These are phyloP conservation scores for Mastigias papua DNA, from an alignment of 30 jellyfish, hydroid and myxozoan genomes.

Conservation along the genomic window DNA sequence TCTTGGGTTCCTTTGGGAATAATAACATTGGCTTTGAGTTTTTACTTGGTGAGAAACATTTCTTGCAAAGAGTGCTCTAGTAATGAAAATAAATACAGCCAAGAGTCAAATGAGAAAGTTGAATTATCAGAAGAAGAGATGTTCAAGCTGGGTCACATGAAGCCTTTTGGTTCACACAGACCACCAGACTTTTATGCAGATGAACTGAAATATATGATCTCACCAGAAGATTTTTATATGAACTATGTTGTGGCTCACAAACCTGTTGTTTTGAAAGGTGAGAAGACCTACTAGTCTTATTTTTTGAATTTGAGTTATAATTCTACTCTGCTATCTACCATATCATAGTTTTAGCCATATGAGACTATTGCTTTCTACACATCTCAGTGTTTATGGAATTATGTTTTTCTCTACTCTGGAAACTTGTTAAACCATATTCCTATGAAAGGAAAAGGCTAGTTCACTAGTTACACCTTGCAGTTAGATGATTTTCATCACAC, in stretches of 20 bases:
- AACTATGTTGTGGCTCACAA: slow-evolving; percentile 83
- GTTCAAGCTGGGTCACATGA: slow-evolving; percentile 82
- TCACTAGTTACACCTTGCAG: too few relatives aligned
- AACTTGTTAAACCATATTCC: too few relatives aligned
- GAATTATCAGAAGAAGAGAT: slow-evolving; percentile 62
- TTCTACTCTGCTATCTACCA: too few relatives aligned
- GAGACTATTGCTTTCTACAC: too few relatives aligned
- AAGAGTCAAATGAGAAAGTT: slow-evolving; percentile 29
- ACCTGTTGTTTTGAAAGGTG: slow-evolving; percentile 87
- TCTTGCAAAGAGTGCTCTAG: slow-evolving; percentile 14
- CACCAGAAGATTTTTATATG: slow-evolving; percentile 91
- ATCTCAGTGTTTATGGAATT: too few relatives aligned
- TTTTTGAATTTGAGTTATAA: too few relatives aligned
- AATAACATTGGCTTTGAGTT: neutral
- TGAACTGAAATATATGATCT: slow-evolving; percentile 76
- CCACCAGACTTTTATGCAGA: slow-evolving; percentile 81
- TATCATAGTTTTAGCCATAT: too few relatives aligned
- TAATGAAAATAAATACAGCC: slow-evolving; percentile 48
- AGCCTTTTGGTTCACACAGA: slow-evolving; percentile 87
- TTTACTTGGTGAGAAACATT: too few relatives aligned
- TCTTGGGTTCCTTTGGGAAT: neutral
- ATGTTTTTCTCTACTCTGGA: too few relatives aligned
- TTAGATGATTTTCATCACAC: too few relatives aligned
- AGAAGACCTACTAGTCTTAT: too few relatives aligned
- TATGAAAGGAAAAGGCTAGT: too few relatives aligned